Conservation (phyloP, 2,797 vertebrate genomes). For the Geotria australis region DNA sequence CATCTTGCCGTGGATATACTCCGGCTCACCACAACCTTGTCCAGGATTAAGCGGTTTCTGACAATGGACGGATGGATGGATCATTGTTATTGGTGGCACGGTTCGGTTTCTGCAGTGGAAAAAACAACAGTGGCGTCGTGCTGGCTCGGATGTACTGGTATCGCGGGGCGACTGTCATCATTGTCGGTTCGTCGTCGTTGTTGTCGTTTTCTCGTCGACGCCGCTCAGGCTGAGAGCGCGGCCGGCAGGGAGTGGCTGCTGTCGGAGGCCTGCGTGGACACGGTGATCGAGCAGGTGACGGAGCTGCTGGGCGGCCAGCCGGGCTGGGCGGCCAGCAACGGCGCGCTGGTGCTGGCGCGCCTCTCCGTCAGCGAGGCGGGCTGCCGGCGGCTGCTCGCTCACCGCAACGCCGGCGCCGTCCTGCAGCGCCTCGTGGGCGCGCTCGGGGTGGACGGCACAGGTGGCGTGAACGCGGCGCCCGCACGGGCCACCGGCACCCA, state of each 20-base stretch:
- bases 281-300: constrained; percentile 5
- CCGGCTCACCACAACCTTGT: too few relatives aligned
- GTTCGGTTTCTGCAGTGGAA: too few relatives aligned
- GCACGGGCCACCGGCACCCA: too few relatives aligned
- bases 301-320: constrained; percentile 4
- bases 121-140: too few relatives aligned
- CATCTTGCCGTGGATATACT: too few relatives aligned
- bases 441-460: constrained; percentile 3
- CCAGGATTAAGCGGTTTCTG: too few relatives aligned
- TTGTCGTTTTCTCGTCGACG: too few relatives aligned
- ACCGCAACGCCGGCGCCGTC: constrained; percentile 3
- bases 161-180: too few relatives aligned
- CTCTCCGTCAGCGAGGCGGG: constrained; percentile 6
- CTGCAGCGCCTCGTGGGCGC: constrained; percentile 3
- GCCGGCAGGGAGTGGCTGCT: constrained; percentile 7
- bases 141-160: too few relatives aligned
- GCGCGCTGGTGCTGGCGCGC: constrained; percentile 8
- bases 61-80: too few relatives aligned
- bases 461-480: neutral
- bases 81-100: too few relatives aligned
- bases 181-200: too few relatives aligned
- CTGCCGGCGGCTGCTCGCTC: constrained; percentile 5
- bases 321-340: constrained; percentile 6
- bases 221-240: constrained; percentile 6
- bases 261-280: constrained; percentile 1